A percentile compares a stretch with the other conserved stretches of the same genome.
Evolutionary conservation across 2,888 invertebrate species (phyloP).

Genomic region (Melanostoma scalare): DNA sequence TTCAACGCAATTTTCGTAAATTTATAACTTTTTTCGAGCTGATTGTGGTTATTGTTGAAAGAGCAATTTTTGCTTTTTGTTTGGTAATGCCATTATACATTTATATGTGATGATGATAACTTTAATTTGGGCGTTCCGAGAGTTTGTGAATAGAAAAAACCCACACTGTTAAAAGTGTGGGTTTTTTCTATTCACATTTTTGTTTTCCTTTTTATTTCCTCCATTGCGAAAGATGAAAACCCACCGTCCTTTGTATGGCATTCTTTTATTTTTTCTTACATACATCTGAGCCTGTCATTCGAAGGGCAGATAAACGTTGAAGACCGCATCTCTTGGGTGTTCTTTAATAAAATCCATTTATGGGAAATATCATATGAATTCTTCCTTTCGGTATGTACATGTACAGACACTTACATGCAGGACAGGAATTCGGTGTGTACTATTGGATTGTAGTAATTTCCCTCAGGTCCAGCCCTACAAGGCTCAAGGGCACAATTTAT

Average conservation of each 20-base stretch:
- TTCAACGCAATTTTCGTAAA: too few species aligned
- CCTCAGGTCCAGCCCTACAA: background rate
- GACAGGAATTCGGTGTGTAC: background rate
- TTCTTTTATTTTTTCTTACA: background rate
- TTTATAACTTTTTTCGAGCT: too few species aligned
- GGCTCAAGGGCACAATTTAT: constrained; percentile 11
- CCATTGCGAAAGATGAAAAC: too few species aligned
- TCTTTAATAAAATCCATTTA: constrained; percentile 41
- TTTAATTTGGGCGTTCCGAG: too few species aligned
- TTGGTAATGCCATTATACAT: too few species aligned
- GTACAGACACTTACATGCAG: background rate
- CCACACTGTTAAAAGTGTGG: too few species aligned
- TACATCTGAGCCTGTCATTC: background rate
- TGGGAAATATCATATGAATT: constrained; percentile 13
- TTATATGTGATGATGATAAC: too few species aligned
- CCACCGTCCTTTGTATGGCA: background rate
- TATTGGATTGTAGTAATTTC: constrained; percentile 6
- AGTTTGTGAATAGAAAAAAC: too few species aligned
- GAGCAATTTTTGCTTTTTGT: too few species aligned
- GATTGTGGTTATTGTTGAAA: too few species aligned
- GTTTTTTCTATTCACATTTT: too few species aligned
- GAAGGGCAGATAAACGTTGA: constrained; percentile 20
- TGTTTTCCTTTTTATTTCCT: too few species aligned
- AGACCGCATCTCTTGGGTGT: constrained; percentile 37
- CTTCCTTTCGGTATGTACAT: background rate